These are phyloP conservation scores for Scaptomyza reducta DNA, from an alignment of 2,888 invertebrate genomes.

Conservation along the genomic window DNA sequence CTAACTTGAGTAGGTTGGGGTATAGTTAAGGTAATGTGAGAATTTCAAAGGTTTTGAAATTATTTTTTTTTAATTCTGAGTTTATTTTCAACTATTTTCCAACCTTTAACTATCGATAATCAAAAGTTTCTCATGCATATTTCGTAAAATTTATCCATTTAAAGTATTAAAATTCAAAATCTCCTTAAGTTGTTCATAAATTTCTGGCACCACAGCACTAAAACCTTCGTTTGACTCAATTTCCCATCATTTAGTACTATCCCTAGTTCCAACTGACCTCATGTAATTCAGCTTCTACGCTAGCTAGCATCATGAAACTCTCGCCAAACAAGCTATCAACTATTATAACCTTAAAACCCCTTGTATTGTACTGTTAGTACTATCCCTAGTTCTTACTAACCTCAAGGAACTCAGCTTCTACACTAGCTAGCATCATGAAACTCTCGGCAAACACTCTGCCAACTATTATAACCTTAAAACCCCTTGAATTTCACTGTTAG, in stretches of 20 bases:
- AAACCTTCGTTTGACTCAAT: fast-evolving
- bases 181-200: no score
- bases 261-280: not conserved
- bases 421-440: not conserved
- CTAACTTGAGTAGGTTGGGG: no score
- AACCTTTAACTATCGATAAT: no score
- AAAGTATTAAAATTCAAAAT: not conserved
- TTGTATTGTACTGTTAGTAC: no score
- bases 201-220: not conserved
- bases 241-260: not conserved
- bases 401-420: slow-evolving; percentile 26
- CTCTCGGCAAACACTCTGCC: not conserved
- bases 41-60: no score
- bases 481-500: no score
- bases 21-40: not conserved
- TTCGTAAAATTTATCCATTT: not conserved
- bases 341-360: no score
- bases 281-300: slow-evolving; percentile 21
- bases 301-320: not conserved
- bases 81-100: no score
- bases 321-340: not conserved
- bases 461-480: not conserved
- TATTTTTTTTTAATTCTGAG: no score
- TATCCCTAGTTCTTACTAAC: not conserved
- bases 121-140: no score